phyloP scores from a whole-genome alignment of 2,113 vertebrate species.

The Chauna torquata region DNA sequence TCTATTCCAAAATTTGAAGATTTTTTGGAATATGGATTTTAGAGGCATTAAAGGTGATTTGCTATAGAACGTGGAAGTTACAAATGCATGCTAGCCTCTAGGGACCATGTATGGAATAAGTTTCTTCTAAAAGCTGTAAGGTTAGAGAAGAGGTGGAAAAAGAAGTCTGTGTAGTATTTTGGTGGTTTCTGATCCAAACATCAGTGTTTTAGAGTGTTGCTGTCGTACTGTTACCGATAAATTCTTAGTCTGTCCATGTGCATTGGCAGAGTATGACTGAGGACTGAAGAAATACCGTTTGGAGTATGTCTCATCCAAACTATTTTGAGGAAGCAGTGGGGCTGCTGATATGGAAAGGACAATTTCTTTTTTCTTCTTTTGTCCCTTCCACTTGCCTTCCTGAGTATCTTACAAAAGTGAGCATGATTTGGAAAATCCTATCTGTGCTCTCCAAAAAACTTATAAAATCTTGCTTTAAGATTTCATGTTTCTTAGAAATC shows the following conservation, averaged over 20 bases:
- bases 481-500: background rate
- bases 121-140: background rate
- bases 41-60: slow-evolving; percentile 46
- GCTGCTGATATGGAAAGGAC: background rate
- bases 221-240: background rate
- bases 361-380: background rate
- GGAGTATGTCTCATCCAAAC: background rate
- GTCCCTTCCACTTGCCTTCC: background rate
- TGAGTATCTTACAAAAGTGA: background rate
- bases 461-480: background rate
- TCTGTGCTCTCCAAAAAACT: background rate
- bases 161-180: background rate
- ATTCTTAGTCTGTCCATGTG: background rate
- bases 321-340: background rate
- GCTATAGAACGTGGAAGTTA: slow-evolving; percentile 28
- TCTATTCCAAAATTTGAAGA: slow-evolving; percentile 16
- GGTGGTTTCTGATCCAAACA: background rate
- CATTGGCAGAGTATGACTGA: background rate
- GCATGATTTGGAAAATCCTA: background rate
- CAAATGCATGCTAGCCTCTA: background rate
- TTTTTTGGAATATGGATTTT: slow-evolving; percentile 36
- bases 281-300: background rate
- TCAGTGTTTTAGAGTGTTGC: background rate
- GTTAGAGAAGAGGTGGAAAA: background rate
- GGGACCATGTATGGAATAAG: background rate